Percentiles rank a stretch among this genome's conserved stretches.
Conservation (phyloP, 2,113 vertebrate species). For the Phylloscopus trochilus region DNA sequence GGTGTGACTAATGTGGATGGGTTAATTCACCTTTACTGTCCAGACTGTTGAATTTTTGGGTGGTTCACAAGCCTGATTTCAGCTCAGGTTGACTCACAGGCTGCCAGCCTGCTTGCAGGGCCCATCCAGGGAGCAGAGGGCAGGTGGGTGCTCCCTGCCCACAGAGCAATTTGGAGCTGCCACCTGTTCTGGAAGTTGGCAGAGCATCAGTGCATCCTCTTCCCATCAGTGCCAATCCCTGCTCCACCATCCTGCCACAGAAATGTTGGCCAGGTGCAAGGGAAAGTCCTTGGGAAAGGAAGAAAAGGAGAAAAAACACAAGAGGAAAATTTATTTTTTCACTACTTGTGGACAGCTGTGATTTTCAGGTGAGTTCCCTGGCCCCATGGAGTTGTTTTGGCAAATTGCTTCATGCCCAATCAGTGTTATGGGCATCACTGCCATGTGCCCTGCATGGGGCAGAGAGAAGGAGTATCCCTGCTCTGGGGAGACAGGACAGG, state of each 20-base stretch:
- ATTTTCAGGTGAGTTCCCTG: neutral
- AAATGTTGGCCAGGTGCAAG: neutral
- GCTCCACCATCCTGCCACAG: neutral
- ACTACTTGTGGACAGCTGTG: neutral
- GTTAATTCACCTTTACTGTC: neutral
- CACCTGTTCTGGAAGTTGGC: neutral
- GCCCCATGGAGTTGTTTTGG: fast-evolving
- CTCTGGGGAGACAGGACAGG: neutral
- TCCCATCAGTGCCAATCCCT: neutral
- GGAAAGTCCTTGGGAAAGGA: neutral
- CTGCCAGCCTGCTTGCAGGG: neutral
- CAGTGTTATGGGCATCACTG: neutral
- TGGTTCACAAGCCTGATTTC: neutral
- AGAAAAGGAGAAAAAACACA: neutral
- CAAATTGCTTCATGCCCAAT: neutral
- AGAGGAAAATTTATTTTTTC: neutral
- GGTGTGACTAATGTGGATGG: neutral
- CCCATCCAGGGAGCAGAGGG: no score
- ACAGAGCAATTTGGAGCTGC: neutral
- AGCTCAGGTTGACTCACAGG: neutral
- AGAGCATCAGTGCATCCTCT: neutral
- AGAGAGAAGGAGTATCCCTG: neutral
- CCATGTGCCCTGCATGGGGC: neutral
- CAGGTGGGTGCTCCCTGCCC: neutral
- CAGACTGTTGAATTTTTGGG: neutral